These are phyloP conservation scores for Drosophila parabipectinata DNA, from an alignment of 1,140 invertebrate species.

Conservation along the genomic window DNA sequence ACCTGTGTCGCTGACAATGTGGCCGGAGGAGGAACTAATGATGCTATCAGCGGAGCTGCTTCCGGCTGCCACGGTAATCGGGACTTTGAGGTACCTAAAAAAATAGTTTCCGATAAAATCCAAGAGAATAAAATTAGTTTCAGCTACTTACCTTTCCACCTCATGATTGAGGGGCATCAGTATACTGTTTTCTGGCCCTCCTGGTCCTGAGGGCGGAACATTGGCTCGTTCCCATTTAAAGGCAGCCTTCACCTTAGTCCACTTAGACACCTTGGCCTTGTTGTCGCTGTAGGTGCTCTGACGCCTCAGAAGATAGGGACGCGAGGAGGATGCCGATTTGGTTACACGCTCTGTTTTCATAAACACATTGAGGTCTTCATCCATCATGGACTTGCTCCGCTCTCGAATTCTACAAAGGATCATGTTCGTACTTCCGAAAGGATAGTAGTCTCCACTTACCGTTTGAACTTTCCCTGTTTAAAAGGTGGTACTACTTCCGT, in stretches of 20 bases:
- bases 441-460: conserved; percentile 26
- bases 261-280: conserved; percentile 87
- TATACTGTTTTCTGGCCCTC: conserved; percentile 79
- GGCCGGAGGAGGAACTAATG: conserved; percentile 83
- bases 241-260: conserved; percentile 93
- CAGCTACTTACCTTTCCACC: conserved; percentile 62
- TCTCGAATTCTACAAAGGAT: conserved; percentile 64
- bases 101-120: not conserved
- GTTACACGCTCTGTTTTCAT: conserved; percentile 53
- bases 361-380: conserved; percentile 77
- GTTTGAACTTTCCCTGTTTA: conserved; percentile 69
- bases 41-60: conserved; percentile 85
- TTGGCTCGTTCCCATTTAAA: conserved; percentile 90
- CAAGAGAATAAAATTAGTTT: too few relatives aligned
- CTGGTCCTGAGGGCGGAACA: conserved; percentile 75
- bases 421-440: not conserved
- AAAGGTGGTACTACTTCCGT: conserved; percentile 60
- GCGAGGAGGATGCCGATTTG: conserved; percentile 41
- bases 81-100: conserved; percentile 84
- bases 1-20: conserved; percentile 73
- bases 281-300: conserved; percentile 80
- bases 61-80: conserved; percentile 77
- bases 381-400: conserved; percentile 85
- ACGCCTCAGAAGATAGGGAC: conserved; percentile 67
- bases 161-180: conserved; percentile 79